Base-by-base conservation (phyloP, 1,140 invertebrate genomes). In the Drosophila truncata region DNA sequence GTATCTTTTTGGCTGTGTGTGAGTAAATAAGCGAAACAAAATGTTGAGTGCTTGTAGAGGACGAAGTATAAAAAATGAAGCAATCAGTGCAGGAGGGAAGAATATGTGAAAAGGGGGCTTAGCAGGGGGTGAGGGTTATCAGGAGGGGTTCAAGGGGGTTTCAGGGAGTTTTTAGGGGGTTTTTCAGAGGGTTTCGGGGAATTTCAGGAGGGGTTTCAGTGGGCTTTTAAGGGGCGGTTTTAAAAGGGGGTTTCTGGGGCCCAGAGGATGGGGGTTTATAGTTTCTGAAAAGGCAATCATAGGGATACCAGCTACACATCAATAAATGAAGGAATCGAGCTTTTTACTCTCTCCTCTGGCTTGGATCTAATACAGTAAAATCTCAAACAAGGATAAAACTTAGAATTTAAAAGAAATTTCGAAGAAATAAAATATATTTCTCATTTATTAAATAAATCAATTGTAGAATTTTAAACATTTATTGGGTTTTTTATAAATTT, bases 291-390 rank as follows among this genome's bases (percentile, higher is more conserved):
- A 80, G 84, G 84, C 84, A 87, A 88, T 87, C 83, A 83, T 83
- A 71, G 78, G 84, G 81, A 90, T 87, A 87, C 76, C 66, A 25
- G 64, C 49, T 84, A 72, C 77, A 90, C 84, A 79, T 87, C 84
- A 90, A 90, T 87, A 90, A 87, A 85, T 85, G 85, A 85, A 90
- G 69, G 73, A 76, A 63, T 31, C 72, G 41, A 58, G 37, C 27
- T 54, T 6, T 13, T 0, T 8, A 27, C 20, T 23, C 50, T 16
- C 20, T 9, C 11, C 20, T 9, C 5, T 13, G 23, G 29, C 4
- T 52, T 65, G 16, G 29, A 20, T 9, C 2, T 3, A 16, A 23
- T 54, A 23, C 50, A 54, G 50, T 35, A 1, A 35, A 35, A 14
- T 4, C 18, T 35, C 18, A 20, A 50, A 18, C 1, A 23, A 10